These are phyloP conservation scores for Zelleria hepariella DNA, from an alignment of 2,888 invertebrate genomes.

Conservation along the genomic window DNA sequence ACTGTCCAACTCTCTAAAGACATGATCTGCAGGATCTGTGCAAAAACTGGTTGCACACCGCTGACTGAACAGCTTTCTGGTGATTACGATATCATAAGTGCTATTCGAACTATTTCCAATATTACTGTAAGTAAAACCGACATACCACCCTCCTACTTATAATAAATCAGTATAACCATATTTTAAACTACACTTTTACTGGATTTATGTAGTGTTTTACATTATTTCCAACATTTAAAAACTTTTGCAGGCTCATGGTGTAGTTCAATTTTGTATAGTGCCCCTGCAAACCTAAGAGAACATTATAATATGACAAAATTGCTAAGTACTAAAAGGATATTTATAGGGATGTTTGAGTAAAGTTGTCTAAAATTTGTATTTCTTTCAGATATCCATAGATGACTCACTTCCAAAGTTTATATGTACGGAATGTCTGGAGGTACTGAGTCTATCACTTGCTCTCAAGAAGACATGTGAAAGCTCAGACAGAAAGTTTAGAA, in stretches of 20 bases:
- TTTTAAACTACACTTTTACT: no score
- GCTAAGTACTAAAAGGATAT: no score
- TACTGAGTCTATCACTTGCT: slow-evolving; percentile 41
- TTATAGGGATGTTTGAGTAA: no score
- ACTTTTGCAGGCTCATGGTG: no score
- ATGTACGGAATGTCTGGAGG: slow-evolving; percentile 50
- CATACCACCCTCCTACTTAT: no score
- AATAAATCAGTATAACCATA: no score
- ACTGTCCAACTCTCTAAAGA: slow-evolving; percentile 38
- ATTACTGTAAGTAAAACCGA: slow-evolving; percentile 44
- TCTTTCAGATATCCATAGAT: slow-evolving; percentile 46
- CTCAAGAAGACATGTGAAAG: slow-evolving; percentile 54
- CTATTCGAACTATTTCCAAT: slow-evolving; percentile 48
- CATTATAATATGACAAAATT: no score
- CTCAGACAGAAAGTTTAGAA: slow-evolving; percentile 52
- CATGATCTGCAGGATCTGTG: slow-evolving; percentile 58
- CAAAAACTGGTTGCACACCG: slow-evolving; percentile 45
- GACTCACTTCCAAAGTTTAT: slow-evolving; percentile 61
- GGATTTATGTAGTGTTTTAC: no score
- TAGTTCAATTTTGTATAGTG: no score
- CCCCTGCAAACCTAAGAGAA: no score
- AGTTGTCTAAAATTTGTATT: no score
- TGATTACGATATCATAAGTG: slow-evolving; percentile 43
- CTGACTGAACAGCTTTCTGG: slow-evolving; percentile 47
- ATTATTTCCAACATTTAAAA: no score